These are phyloP conservation scores for Helogale parvula DNA, from an alignment of 2,113 vertebrate species.

Conservation along the genomic window DNA sequence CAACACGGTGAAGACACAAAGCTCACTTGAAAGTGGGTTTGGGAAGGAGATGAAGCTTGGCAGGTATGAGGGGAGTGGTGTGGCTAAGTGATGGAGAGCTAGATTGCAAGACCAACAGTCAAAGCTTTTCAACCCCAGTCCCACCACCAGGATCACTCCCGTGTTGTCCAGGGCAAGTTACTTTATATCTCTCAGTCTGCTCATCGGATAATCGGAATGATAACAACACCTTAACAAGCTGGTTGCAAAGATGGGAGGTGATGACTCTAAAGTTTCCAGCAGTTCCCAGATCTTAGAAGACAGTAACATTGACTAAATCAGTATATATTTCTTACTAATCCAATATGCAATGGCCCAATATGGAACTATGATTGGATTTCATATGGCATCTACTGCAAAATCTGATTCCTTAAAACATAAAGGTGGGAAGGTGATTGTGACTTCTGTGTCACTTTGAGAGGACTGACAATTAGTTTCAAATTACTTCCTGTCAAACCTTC, in stretches of 20 bases:
- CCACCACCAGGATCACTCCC: not conserved
- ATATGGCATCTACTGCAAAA: not conserved
- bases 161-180: not conserved
- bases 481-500: not conserved
- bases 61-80: not conserved
- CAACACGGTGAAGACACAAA: not conserved
- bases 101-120: not conserved
- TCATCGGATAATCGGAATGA: not conserved
- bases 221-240: not conserved
- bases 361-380: not conserved
- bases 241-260: not conserved
- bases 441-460: not conserved
- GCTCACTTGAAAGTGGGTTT: not conserved
- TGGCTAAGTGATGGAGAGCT: not conserved
- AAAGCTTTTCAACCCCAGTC: not conserved
- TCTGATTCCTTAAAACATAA: not conserved
- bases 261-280: not conserved
- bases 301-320: not conserved
- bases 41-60: not conserved
- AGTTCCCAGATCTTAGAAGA: not conserved
- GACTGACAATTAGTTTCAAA: conserved; percentile 48
- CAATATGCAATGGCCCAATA: not conserved
- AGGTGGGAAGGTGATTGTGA: not conserved
- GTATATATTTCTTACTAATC: not conserved
- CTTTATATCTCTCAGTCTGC: not conserved